Evolutionary conservation across 2,888 invertebrate species (phyloP).

Genomic region (Eurytoma californica): DNA sequence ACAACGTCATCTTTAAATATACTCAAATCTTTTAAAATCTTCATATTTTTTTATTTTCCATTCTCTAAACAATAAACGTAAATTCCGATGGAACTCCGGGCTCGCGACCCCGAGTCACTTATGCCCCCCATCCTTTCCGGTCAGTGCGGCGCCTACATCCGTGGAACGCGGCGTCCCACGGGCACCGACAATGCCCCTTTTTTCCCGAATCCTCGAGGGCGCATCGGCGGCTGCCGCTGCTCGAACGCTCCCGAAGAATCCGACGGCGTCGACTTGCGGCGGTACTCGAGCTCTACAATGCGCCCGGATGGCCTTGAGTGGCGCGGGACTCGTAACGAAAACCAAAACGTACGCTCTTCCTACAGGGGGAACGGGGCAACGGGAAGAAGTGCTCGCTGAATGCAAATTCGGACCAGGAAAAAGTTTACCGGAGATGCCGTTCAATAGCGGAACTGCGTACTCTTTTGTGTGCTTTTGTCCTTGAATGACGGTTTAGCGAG

Average conservation of each 20-base stretch:
- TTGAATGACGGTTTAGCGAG: too few species aligned
- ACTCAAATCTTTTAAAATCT: neutral
- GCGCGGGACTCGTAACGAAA: constrained; percentile 34
- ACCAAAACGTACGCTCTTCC: constrained; percentile 33
- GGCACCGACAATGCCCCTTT: neutral
- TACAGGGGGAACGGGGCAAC: neutral
- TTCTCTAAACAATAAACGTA: neutral
- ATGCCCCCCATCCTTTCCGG: too few species aligned
- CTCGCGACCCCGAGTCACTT: too few species aligned
- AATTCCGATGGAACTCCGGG: too few species aligned
- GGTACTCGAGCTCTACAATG: constrained; percentile 2
- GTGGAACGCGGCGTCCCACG: too few species aligned
- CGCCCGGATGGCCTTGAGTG: neutral
- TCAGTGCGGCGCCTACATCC: too few species aligned
- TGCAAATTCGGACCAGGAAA: constrained; percentile 20
- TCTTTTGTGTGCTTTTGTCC: too few species aligned
- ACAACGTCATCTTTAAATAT: too few species aligned
- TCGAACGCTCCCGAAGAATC: too few species aligned
- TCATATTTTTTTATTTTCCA: neutral
- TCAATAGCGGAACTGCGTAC: too few species aligned
- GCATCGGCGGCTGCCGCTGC: neutral
- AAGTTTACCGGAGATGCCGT: neutral
- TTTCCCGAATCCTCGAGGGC: neutral
- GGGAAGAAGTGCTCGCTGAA: neutral
- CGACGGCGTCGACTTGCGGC: too few species aligned